Evolutionary conservation across 2,113 vertebrate genomes (phyloP), one percentile per base, ranked within the genome.

Genomic region (Herpailurus yagouaroundi): DNA sequence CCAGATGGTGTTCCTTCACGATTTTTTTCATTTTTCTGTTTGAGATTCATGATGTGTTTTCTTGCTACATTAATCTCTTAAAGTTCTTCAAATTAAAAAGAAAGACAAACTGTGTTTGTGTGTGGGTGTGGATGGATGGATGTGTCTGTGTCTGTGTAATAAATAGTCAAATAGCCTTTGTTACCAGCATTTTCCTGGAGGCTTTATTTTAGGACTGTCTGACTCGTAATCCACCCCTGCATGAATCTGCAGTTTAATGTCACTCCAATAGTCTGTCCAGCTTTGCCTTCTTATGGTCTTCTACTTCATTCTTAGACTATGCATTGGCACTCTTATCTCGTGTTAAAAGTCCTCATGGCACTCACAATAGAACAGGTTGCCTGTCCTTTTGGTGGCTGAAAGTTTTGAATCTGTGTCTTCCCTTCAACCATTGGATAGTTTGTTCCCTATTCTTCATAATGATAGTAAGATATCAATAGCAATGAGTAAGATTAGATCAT

Each of bases 1-100:
- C 68, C 79, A 97, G 87, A 68, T 82, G 82, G 45, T 36, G 74
- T 83, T 76, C 50, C 71, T 94, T 91, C 76, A 57, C 31, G 9
- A 41, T 16, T 31, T 82, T 60, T 81, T 69, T 38, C 11, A 80
- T n/a, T 66, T 87, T 4, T 69, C 88, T 71, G 16, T 63, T 89
- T 96, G 71, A 91, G 41, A 83, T 86, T 76, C 19, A 33, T 66
- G 80, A 11, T 68, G 27, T 82, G 41, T n/a, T 95, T 73, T 86
- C 48, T 41, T 85, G 27, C 63, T 94, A n/a, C 52, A 74, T 77
- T 66, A 41, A 48, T 89, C 64, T 87, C 68, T 68, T 71, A 50
- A 64, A 74, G 64, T 81, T 89, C n/a, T 74, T 84, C 27, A 33
- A 36, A 25, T 91, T 84, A 68, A 19, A 50, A 95, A 92, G 68